These are phyloP conservation scores for Apteryx mantelli DNA, from an alignment of 2,113 vertebrate species.

Conservation along the genomic window DNA sequence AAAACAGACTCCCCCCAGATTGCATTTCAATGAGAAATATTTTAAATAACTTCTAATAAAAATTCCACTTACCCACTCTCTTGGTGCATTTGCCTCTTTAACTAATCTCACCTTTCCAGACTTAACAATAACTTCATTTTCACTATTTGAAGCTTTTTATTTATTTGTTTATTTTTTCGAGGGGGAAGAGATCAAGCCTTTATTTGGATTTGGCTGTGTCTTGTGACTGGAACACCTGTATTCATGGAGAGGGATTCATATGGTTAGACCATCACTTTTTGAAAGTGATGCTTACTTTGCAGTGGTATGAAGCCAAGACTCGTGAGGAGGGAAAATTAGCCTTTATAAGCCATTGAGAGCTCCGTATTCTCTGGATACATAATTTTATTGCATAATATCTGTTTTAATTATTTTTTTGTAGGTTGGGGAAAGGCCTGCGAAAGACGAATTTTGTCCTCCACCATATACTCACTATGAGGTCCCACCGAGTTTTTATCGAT, in stretches of 20 bases:
- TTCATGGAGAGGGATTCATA: not conserved
- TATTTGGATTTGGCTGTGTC: not conserved
- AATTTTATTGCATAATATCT: not conserved
- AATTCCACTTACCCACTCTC: not conserved
- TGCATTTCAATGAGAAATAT: not conserved
- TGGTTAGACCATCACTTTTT: not conserved
- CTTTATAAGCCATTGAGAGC: not conserved
- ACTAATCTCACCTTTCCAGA: not conserved
- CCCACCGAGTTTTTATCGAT: slow-evolving; percentile 81
- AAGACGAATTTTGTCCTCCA: slow-evolving; percentile 81
- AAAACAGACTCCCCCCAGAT: not conserved
- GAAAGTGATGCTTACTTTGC: not conserved
- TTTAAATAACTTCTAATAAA: not conserved
- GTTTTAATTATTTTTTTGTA: slow-evolving; percentile 43
- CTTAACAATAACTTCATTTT: not conserved
- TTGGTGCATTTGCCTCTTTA: not conserved
- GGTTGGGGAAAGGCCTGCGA: slow-evolving; percentile 77
- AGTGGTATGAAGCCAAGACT: not conserved
- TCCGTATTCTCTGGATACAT: not conserved
- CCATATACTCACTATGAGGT: slow-evolving; percentile 78
- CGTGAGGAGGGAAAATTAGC: not conserved
- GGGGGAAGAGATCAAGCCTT: not conserved
- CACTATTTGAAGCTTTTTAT: not conserved
- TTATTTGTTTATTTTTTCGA: not conserved
- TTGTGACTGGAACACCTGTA: not conserved